Base-by-base conservation (phyloP, 2,797 vertebrate genomes). In the Benthosema pterotum region DNA sequence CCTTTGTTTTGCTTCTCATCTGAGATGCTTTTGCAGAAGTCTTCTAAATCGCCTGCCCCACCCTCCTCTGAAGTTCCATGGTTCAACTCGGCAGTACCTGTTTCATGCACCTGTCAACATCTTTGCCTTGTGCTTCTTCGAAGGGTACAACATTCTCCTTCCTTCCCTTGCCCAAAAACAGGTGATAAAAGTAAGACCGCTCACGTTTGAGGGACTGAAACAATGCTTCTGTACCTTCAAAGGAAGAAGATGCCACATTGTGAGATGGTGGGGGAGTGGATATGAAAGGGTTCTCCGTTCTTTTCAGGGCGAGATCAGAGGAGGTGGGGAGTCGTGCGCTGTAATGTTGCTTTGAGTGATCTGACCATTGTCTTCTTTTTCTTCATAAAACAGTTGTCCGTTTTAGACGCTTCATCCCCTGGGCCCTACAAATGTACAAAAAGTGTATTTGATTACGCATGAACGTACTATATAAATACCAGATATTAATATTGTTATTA, bases 101-200 rank as follows among this genome's bases (percentile, higher is more conserved):
- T 75, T 80, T 86, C 80, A 82, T 77, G 71, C 62, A 80, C 80
- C 85, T 88, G 89, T 87, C 89, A 87, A 83, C 79, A 54, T 3
- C 43, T 78, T 38, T 47, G 69, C 65, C 83, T 82, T 83, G 82
- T 77, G 85, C 74, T 83, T 85, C 85, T 88, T 86, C 84, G 87
- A 81, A 88, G 84, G 87, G 83, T 87, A 82, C 63, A 61, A 85
- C 85, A 85, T 79, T 78, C 69, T 52, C 77, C 74, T 83, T 73
- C 54, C 71, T 25, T 25, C 77, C 60, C 75, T 75, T 51, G 69
- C 75, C 74, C 74, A 70, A 88, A n/a, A 88, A 84, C 82, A 86
- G 85, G 74, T 80, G 88, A 93, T 92, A 89, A 92, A 92, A 92
- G 90, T 76, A 5, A 11, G 78, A 84, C 78, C 71, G 89, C 90